These are phyloP conservation scores for Cyanoramphus novaezelandiae DNA, from an alignment of 2,113 vertebrate species.

Conservation along the genomic window DNA sequence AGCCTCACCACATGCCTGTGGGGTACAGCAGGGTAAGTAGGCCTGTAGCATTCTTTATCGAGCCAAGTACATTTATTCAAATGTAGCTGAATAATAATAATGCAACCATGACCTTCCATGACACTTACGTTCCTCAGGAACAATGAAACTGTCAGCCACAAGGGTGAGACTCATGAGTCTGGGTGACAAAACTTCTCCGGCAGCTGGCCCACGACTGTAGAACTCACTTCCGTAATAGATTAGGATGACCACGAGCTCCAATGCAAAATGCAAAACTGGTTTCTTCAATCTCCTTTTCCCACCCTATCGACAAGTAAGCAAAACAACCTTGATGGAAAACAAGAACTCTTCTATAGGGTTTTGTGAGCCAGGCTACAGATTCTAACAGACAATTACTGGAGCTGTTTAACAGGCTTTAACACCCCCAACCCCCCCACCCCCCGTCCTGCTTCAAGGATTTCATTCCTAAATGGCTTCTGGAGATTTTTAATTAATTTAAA, in stretches of 20 bases:
- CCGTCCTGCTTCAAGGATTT: background rate
- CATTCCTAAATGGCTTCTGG: background rate
- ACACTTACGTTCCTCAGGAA: conserved; percentile 71
- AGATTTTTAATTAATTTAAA: background rate
- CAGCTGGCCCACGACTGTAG: conserved; percentile 48
- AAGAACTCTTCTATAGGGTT: background rate
- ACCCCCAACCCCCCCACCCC: background rate
- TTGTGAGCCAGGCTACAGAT: background rate
- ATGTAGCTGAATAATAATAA: conserved; percentile 73
- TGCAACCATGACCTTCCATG: conserved; percentile 70
- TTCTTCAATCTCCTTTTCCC: conserved; percentile 22
- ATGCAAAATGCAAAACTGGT: background rate
- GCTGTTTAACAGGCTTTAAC: background rate
- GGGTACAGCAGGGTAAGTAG: conserved; percentile 66
- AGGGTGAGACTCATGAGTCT: conserved; percentile 53
- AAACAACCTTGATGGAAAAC: conserved; percentile 3
- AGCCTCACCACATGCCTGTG: conserved; percentile 68
- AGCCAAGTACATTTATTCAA: conserved; percentile 75
- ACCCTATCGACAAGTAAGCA: conserved; percentile 1
- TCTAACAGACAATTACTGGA: background rate
- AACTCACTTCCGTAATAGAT: conserved; percentile 62
- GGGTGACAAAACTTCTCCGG: conserved; percentile 59
- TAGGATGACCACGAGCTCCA: conserved; percentile 31
- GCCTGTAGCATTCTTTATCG: conserved; percentile 64
- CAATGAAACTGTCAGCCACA: conserved; percentile 69